phyloP scores from a whole-genome alignment of 92 coral and sea anemone genomes.

The Palythoa grandiflora region DNA sequence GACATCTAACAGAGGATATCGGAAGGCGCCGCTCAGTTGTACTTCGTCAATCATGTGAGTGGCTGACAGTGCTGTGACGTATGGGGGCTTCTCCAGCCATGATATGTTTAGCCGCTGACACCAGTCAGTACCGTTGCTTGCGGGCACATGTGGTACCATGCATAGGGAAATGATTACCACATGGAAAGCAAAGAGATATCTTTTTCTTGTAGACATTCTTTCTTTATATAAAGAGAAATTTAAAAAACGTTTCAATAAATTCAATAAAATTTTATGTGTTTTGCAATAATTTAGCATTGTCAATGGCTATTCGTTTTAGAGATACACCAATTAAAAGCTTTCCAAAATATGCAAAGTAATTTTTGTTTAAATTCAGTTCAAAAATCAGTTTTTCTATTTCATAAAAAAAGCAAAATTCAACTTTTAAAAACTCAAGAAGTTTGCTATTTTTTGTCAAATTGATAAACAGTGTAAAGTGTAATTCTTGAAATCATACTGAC shows the following conservation, averaged over 20 bases:
- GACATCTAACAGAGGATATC: conserved; percentile 24
- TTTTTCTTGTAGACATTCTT: neutral
- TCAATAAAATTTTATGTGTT: too few relatives aligned
- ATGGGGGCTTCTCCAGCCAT: conserved; percentile 29
- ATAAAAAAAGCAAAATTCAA: too few relatives aligned
- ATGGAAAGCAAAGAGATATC: neutral
- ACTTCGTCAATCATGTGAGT: neutral
- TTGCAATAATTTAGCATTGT: too few relatives aligned
- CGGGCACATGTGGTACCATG: neutral
- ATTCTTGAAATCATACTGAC: too few relatives aligned
- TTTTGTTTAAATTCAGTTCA: too few relatives aligned
- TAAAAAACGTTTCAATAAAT: neutral
- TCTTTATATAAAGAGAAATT: neutral
- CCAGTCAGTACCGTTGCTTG: conserved; percentile 15
- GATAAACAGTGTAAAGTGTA: too few relatives aligned
- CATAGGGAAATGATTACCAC: neutral
- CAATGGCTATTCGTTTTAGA: too few relatives aligned
- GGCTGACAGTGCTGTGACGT: conserved; percentile 1
- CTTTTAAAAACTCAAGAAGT: too few relatives aligned
- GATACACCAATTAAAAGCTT: too few relatives aligned
- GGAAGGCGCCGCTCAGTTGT: conserved; percentile 20
- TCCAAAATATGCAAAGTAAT: too few relatives aligned
- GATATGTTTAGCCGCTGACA: conserved; percentile 38
- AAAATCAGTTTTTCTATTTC: too few relatives aligned
- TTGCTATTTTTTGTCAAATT: too few relatives aligned